Base-by-base conservation (phyloP, 30 jellyfish, hydroid and myxozoan species). In the Hydractinia symbiolongicarpus region DNA sequence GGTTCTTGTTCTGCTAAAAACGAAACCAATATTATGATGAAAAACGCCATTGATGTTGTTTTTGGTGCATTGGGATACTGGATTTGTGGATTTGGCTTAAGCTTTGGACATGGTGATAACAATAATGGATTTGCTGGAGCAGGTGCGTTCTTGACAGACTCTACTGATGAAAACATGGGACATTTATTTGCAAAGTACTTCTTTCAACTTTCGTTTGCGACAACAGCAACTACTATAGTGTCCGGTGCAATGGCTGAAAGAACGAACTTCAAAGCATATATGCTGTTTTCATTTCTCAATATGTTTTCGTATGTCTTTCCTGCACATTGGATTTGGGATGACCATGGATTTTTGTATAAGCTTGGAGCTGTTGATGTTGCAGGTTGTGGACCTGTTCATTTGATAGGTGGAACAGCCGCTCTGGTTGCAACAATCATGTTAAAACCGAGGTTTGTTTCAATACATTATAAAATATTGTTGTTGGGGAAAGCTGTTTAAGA, bases 241-340 rank as follows among this genome's bases (percentile, higher is more conserved):
- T 84, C 95, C 7, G 97, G 97, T n/a, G 97, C 97, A 73, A 90
- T 90, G 97, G 97, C 97, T 7, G 97, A 86, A 77, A 69, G 97
- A 54, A 90, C 97, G 5, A 78, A 82, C 66, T 57, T 90, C 5
- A 82, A 76, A 67, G 83, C 97, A 7, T 90, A 90, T 56, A 90
- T 90, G 97, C 50, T 90, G 10, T 90, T 78, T 61, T 90, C 97
- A 6, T 90, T 90, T 72, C 50, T 90, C 17, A 90, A 90, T 73
- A 78, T 83, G 10, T 62, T 90, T 19, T 9, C 95, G 8, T 90
- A 90, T 78, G 89, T 81, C 0, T 84, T 90, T 68, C 97, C 97
- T 4, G 93, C 95, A 8, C 97, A 90, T 61, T 90, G 97, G 97
- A 85, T 90, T 84, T 90, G 97, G 97, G 56, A 82, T 7, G 95